Conservation (phyloP, 2,113 vertebrate species). For the Campylomormyrus tamandua region DNA sequence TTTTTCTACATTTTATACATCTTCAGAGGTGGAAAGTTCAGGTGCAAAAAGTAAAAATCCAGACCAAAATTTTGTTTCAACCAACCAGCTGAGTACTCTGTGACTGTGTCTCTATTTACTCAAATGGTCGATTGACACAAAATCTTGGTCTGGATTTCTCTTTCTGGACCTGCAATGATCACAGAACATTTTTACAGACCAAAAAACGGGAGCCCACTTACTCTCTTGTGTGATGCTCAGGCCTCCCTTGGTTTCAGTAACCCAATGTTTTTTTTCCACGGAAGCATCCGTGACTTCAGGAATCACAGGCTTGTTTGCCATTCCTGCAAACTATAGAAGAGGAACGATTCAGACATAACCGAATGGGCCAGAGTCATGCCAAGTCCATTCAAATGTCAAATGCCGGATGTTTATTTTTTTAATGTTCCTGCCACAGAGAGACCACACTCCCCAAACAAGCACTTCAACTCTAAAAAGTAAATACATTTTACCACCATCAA, state of each 20-base stretch:
- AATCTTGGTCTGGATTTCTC: background rate
- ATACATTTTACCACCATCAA: background rate
- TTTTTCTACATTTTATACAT: background rate
- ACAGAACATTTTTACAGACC: background rate
- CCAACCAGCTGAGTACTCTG: background rate
- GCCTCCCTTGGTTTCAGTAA: background rate
- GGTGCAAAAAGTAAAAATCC: background rate
- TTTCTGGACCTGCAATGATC: background rate
- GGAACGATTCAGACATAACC: background rate
- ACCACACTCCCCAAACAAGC: background rate
- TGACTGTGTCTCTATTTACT: background rate
- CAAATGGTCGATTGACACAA: background rate
- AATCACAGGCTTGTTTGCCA: background rate
- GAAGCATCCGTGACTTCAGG: background rate
- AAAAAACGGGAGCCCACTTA: background rate
- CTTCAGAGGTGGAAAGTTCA: background rate
- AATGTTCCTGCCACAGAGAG: background rate
- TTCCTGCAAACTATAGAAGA: background rate
- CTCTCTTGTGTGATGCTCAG: background rate
- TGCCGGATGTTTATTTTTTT: background rate
- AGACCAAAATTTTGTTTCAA: background rate
- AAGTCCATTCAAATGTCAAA: background rate
- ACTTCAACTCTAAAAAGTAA: background rate
- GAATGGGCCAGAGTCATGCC: background rate
- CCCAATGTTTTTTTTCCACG: background rate